Evolutionary conservation across 1,140 invertebrate species (phyloP).

Genomic region (Eufriesea mexicana): DNA sequence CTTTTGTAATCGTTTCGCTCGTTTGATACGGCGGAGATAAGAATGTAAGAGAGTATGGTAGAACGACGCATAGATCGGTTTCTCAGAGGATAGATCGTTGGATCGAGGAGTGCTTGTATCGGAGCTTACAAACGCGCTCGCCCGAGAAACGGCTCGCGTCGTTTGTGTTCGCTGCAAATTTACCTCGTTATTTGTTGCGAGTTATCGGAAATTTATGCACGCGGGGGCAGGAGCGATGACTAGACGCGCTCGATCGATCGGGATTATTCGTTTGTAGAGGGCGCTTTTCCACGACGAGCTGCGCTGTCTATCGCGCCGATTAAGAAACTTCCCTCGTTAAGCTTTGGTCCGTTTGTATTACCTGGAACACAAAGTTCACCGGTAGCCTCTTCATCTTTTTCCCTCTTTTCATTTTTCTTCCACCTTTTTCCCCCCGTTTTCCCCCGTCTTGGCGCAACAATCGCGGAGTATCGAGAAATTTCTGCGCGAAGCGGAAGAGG

Average conservation of each 20-base stretch:
- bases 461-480: constrained; percentile 4
- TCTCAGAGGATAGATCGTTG: no score
- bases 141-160: constrained; percentile 46
- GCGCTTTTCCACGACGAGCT: constrained; percentile 5
- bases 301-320: constrained; percentile 27
- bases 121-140: not conserved
- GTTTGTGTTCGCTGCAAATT: not conserved
- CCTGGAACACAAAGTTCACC: constrained; percentile 2
- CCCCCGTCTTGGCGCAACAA: no score
- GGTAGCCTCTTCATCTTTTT: no score
- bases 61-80: no score
- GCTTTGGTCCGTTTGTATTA: constrained; percentile 20
- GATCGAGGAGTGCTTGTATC: no score
- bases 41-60: no score
- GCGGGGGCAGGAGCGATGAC: not conserved
- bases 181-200: constrained; percentile 39
- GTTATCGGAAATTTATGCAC: constrained; percentile 43
- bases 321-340: constrained; percentile 43
- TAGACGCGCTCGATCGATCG: constrained; percentile 11
- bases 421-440: no score
- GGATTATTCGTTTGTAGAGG: constrained; percentile 20
- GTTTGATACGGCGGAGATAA: no score
- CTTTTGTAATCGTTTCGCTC: no score
- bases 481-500: not conserved
- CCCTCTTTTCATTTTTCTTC: no score